Percentiles rank a stretch among this genome's conserved stretches.
Evolutionary conservation across 2,113 vertebrate genomes (phyloP).

Genomic region (Chaetodon trifascialis): DNA sequence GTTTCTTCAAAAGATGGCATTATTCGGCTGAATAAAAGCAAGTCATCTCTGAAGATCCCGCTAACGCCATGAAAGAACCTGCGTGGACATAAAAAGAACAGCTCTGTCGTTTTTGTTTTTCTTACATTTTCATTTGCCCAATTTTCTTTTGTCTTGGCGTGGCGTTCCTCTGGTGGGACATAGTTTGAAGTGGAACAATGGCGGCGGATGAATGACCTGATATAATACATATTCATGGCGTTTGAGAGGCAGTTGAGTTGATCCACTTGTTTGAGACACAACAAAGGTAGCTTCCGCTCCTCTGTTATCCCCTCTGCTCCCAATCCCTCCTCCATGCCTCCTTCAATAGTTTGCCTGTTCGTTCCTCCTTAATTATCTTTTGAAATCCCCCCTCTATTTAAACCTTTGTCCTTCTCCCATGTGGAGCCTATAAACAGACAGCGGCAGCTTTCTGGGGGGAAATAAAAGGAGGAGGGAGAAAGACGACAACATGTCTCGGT

Average conservation of each 20-base stretch:
- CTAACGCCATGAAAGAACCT: constrained; percentile 51
- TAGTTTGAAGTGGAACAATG: constrained; percentile 68
- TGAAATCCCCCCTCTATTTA: constrained; percentile 70
- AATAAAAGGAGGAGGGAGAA: constrained; percentile 28
- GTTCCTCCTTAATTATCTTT: constrained; percentile 80
- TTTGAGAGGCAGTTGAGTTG: constrained; percentile 60
- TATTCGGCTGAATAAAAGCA: constrained; percentile 50
- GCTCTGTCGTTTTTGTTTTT: constrained; percentile 46
- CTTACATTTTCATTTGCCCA: constrained; percentile 59
- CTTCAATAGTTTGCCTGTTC: constrained; percentile 70
- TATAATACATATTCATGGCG: constrained; percentile 79
- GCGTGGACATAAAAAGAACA: constrained; percentile 58
- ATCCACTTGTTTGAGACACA: constrained; percentile 75
- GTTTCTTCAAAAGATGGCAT: constrained; percentile 47
- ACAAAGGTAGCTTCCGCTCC: constrained; percentile 74
- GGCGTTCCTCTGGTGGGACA: constrained; percentile 57
- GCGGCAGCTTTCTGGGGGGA: constrained; percentile 52
- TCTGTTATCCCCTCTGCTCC: constrained; percentile 73
- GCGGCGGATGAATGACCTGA: constrained; percentile 63
- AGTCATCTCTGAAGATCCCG: constrained; percentile 61
- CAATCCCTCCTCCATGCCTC: constrained; percentile 73
- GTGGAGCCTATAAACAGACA: constrained; percentile 75
- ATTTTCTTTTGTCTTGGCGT: constrained; percentile 56
- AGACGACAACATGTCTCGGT: constrained; percentile 39
- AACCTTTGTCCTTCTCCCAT: constrained; percentile 72